These are phyloP conservation scores for Anoncus sp. DNA, from an alignment of 2,888 invertebrate species.

Conservation along the genomic window DNA sequence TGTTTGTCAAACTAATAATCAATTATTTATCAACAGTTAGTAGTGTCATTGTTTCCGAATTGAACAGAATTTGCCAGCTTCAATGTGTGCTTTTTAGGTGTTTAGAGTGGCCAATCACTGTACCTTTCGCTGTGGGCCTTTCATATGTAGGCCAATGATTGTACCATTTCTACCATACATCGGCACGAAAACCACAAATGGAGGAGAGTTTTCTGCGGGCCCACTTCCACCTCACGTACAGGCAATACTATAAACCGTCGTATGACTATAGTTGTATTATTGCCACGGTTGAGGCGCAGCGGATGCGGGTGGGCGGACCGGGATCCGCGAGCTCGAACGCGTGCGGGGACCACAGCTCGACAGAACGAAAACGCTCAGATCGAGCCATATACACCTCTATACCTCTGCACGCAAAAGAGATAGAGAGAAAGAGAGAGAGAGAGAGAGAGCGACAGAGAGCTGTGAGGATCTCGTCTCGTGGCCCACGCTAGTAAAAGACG, in stretches of 20 bases:
- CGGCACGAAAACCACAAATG: conserved; percentile 19
- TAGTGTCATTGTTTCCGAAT: too few relatives aligned
- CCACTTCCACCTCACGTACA: conserved; percentile 8
- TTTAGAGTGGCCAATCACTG: background rate
- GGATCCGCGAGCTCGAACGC: conserved; percentile 67
- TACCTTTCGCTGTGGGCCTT: background rate
- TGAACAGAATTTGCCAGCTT: too few relatives aligned
- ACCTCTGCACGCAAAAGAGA: conserved; percentile 24
- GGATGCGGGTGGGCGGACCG: conserved; percentile 80
- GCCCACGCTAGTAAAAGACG: conserved; percentile 49
- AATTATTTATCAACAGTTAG: too few relatives aligned
- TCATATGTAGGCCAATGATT: conserved; percentile 1
- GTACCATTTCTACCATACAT: background rate
- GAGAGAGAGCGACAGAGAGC: conserved; percentile 6
- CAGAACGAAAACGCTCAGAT: conserved; percentile 36
- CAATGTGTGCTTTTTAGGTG: background rate
- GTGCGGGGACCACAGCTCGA: conserved; percentile 47
- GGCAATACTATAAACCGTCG: background rate
- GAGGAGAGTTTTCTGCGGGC: conserved; percentile 32
- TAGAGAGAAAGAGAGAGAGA: background rate
- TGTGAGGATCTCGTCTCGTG: conserved; percentile 42
- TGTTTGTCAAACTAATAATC: too few relatives aligned
- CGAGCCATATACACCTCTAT: conserved; percentile 25
- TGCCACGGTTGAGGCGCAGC: conserved; percentile 61
- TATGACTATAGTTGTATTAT: conserved; percentile 30